phyloP scores from a whole-genome alignment of 2,113 vertebrate genomes.

The Tamias sibiricus region DNA sequence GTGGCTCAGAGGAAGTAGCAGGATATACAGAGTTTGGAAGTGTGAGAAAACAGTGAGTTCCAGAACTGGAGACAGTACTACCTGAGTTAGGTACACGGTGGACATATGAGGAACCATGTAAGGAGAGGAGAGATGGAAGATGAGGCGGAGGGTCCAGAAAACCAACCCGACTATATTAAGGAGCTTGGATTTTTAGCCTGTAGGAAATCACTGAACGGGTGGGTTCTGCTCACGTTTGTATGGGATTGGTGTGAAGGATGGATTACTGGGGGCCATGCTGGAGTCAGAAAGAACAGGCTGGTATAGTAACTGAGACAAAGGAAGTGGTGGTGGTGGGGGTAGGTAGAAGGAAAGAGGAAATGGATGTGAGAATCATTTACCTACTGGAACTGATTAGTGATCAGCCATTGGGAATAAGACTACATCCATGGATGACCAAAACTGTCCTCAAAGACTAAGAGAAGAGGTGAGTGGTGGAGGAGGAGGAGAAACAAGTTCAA shows the following conservation, averaged over 20 bases:
- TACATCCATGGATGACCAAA: too few relatives aligned
- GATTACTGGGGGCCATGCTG: too few relatives aligned
- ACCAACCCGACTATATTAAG: background rate
- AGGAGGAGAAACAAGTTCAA: background rate
- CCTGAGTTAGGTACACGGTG: background rate
- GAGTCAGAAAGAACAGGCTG: background rate
- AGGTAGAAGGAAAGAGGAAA: background rate
- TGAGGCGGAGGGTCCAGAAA: background rate
- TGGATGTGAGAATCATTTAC: background rate
- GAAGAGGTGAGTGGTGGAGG: background rate
- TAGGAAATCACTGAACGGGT: background rate
- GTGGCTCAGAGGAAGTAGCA: background rate
- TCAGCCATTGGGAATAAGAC: too few relatives aligned
- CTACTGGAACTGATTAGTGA: background rate
- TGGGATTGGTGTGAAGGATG: background rate
- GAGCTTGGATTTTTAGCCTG: background rate
- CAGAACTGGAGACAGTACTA: background rate
- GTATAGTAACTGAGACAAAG: background rate
- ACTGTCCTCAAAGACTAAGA: background rate
- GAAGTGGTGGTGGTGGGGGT: background rate
- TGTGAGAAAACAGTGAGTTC: background rate
- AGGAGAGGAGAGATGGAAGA: background rate
- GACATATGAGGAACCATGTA: background rate
- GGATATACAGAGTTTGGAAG: background rate
- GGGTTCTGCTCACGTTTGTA: background rate